phyloP scores from a whole-genome alignment of 2,888 invertebrate species.

The Rambutsinella grinnellia region DNA sequence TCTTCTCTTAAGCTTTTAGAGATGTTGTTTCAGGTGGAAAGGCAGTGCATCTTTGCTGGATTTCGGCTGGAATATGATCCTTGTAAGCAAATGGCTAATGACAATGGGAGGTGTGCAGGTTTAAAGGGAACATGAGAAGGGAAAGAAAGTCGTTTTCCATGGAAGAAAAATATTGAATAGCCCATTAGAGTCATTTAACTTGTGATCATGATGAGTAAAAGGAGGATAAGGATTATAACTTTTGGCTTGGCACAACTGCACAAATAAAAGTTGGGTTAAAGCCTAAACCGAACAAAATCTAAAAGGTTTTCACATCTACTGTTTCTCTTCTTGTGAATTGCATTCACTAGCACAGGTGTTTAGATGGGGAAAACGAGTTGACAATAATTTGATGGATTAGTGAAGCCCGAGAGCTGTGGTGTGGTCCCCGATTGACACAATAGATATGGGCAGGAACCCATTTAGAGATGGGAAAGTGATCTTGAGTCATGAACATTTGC shows the following conservation, averaged over 20 bases:
- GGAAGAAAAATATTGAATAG: slow-evolving; percentile 12
- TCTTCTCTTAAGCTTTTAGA: too few species aligned
- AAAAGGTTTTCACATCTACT: too few species aligned
- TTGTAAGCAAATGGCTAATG: too few species aligned
- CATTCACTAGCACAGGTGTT: slow-evolving; percentile 23
- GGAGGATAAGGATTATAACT: slow-evolving; percentile 37
- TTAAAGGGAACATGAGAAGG: not conserved
- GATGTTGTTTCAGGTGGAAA: too few species aligned
- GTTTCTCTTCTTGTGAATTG: too few species aligned
- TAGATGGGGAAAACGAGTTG: not conserved
- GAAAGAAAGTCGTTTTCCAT: not conserved
- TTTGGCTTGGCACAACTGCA: not conserved
- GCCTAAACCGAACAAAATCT: too few species aligned
- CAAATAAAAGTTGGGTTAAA: not conserved
- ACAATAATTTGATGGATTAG: slow-evolving; percentile 41
- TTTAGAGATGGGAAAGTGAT: slow-evolving; percentile 36
- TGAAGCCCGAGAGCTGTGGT: slow-evolving; percentile 8
- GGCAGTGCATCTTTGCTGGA: too few species aligned
- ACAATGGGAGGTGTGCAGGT: slow-evolving; percentile 16
- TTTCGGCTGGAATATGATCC: too few species aligned
- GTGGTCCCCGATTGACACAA: slow-evolving; percentile 33
- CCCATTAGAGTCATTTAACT: slow-evolving; percentile 13
- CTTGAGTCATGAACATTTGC: slow-evolving; percentile 22
- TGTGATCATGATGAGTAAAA: slow-evolving; percentile 14
- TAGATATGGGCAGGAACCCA: slow-evolving; percentile 6